Conservation (phyloP, 2,888 invertebrate genomes). For the Homarus gammarus region DNA sequence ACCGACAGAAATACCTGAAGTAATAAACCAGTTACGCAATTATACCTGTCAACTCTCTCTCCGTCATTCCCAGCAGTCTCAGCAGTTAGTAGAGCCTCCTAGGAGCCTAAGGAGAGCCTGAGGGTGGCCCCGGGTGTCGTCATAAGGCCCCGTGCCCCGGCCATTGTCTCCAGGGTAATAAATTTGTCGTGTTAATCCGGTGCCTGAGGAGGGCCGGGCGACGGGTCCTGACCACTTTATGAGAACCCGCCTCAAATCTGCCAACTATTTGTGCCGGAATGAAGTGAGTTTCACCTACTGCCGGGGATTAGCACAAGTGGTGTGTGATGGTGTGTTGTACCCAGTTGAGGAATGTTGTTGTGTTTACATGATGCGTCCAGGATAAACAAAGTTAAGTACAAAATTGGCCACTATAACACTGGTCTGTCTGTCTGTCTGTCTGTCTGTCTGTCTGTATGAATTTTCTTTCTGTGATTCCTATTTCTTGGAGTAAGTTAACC, state of each 20-base stretch:
- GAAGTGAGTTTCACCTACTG: conserved; percentile 35
- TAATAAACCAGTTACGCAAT: too few relatives aligned
- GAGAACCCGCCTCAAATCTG: conserved; percentile 44
- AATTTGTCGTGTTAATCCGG: conserved; percentile 69
- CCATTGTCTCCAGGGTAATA: conserved; percentile 53
- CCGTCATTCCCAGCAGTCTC: neutral
- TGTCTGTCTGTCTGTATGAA: neutral
- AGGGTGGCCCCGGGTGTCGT: neutral
- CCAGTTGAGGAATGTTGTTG: neutral
- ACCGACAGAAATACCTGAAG: too few relatives aligned
- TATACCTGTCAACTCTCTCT: neutral
- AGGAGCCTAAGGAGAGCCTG: neutral
- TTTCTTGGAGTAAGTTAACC: too few relatives aligned
- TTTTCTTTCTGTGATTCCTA: too few relatives aligned
- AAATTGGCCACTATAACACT: neutral
- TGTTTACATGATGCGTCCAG: neutral
- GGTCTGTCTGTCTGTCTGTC: neutral
- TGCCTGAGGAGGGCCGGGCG: conserved; percentile 45
- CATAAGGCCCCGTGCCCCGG: conserved; percentile 43
- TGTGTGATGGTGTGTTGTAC: conserved; percentile 9
- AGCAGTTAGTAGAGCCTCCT: neutral
- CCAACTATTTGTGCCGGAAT: conserved; percentile 36
- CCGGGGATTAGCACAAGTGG: conserved; percentile 38
- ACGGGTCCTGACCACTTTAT: conserved; percentile 51
- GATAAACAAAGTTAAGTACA: conserved; percentile 48